A percentile compares a stretch with the other conserved stretches of the same genome.
These are phyloP conservation scores for Drosophila yooni DNA, from an alignment of 2,888 invertebrate genomes.

Conservation along the genomic window DNA sequence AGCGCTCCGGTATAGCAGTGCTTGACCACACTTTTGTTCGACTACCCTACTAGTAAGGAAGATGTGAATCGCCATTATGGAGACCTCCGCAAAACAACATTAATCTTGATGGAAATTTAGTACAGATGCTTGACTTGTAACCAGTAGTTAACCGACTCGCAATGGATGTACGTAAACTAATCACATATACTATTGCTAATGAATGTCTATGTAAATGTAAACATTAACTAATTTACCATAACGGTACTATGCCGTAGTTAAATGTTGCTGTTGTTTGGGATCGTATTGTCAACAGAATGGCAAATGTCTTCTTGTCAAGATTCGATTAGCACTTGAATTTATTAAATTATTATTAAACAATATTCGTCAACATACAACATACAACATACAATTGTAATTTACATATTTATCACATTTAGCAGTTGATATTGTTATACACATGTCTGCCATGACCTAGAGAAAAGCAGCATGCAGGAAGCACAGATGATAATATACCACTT, in stretches of 20 bases:
- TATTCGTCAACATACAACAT: constrained; percentile 5
- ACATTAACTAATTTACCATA: constrained; percentile 24
- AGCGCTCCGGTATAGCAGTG: neutral
- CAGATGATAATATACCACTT: constrained; percentile 58
- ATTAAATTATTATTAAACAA: neutral
- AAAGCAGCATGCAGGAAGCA: constrained; percentile 70
- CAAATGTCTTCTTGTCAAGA: constrained; percentile 43
- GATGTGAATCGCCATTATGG: constrained; percentile 38
- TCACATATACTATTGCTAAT: constrained; percentile 10
- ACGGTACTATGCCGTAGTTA: constrained; percentile 60
- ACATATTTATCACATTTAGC: constrained; percentile 10
- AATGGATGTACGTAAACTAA: constrained; percentile 15
- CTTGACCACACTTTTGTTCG: constrained; percentile 12
- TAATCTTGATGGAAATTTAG: constrained; percentile 26
- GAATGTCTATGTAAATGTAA: constrained; percentile 19
- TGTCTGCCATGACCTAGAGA: constrained; percentile 40
- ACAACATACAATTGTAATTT: constrained; percentile 7
- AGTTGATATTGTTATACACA: constrained; percentile 34
- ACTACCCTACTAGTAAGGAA: constrained; percentile 56
- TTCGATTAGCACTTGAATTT: constrained; percentile 26
- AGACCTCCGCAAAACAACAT: neutral
- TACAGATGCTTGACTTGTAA: constrained; percentile 33
- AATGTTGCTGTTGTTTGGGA: constrained; percentile 80
- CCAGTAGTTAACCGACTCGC: constrained; percentile 1
- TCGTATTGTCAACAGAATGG: constrained; percentile 70